These are phyloP conservation scores for Drosophila athabasca DNA, from an alignment of 1,140 invertebrate genomes.

Conservation along the genomic window DNA sequence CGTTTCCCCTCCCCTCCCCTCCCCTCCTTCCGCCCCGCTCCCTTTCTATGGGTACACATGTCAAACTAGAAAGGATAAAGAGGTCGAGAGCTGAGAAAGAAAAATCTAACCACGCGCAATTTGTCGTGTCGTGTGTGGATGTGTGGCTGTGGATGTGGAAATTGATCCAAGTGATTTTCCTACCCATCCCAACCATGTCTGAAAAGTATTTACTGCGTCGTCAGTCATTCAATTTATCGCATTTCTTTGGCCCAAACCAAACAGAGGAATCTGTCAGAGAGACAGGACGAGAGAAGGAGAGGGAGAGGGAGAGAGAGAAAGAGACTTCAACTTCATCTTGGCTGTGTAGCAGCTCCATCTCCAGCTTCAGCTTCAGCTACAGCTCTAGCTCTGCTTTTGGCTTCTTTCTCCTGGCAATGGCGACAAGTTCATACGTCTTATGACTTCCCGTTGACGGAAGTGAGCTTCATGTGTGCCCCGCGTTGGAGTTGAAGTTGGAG, in stretches of 20 bases:
- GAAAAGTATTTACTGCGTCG: slow-evolving; percentile 80
- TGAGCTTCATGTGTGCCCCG: slow-evolving; percentile 40
- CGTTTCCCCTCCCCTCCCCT: not conserved
- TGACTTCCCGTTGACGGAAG: slow-evolving; percentile 81
- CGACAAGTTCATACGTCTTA: slow-evolving; percentile 81
- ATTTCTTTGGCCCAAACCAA: slow-evolving; percentile 69
- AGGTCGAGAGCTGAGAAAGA: slow-evolving; percentile 39
- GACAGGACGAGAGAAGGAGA: too few relatives aligned
- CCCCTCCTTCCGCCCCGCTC: too few relatives aligned
- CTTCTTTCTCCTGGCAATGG: slow-evolving; percentile 33
- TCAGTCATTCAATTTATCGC: slow-evolving; percentile 82
- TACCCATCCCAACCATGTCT: slow-evolving; percentile 53
- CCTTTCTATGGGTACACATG: slow-evolving; percentile 21
- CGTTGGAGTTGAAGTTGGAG: slow-evolving; percentile 16
- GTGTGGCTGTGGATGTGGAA: slow-evolving; percentile 40
- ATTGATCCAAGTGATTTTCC: slow-evolving; percentile 53
- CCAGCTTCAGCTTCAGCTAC: slow-evolving; percentile 1
- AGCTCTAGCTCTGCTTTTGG: slow-evolving; percentile 28
- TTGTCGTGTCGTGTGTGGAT: slow-evolving; percentile 50
- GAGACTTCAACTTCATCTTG: slow-evolving; percentile 37
- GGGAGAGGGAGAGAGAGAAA: not conserved
- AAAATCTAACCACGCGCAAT: slow-evolving; percentile 79
- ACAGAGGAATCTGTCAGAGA: slow-evolving; percentile 54
- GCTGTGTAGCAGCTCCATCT: not conserved
- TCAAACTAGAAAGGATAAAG: slow-evolving; percentile 38